Evolutionary conservation across 2,113 vertebrate genomes (phyloP), one percentile per base, ranked within the genome.

Genomic region (Gnathonemus echidnorhynchus): DNA sequence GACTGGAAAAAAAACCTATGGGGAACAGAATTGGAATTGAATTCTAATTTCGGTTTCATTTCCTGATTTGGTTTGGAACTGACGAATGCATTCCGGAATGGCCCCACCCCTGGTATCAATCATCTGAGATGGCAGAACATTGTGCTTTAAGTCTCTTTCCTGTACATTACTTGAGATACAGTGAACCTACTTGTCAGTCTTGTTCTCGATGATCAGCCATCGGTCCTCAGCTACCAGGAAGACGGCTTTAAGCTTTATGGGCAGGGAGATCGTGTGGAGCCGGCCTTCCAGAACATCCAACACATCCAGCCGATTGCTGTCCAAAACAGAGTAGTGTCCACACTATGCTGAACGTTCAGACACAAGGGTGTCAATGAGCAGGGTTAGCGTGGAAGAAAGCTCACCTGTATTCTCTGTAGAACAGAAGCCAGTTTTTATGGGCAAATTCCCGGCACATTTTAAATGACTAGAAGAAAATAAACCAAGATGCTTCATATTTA

Each of bases 371-470:
- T 7, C 5, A 2, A 15, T 35, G 42, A 84, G 35, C 15, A 74
- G 80, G 46, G n/a, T 5, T 56, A 35, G 15, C 0, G 48, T 24
- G 1, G 15, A 39, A 13, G 42, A 17, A 7, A 66, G 11, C 97
- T 96, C 90, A 99, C 98, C 97, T 97, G 19, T 95, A 92, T 93
- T 98, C 97, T 94, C 96, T 97, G 94, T 97, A 98, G 95, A 99
- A 99, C 42, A 98, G 96, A 52, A 99, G 96, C 98, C 98, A 99
- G 94, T 99, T 99, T 94, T 99, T 98, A 90, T 98, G 96, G n/a
- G 97, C 95, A 94, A 99, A 99, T 91, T 99, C 97, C 31, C 94
- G 95, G 93, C 98, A 99, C 97, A 99, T 99, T 96, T 97, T 98
- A 88, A 97, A 94, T 11, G 91, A 94, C 94, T 96, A 90, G 94